Evolutionary conservation across 2,888 invertebrate genomes (phyloP).

Genomic region (Mythimna vitellina): DNA sequence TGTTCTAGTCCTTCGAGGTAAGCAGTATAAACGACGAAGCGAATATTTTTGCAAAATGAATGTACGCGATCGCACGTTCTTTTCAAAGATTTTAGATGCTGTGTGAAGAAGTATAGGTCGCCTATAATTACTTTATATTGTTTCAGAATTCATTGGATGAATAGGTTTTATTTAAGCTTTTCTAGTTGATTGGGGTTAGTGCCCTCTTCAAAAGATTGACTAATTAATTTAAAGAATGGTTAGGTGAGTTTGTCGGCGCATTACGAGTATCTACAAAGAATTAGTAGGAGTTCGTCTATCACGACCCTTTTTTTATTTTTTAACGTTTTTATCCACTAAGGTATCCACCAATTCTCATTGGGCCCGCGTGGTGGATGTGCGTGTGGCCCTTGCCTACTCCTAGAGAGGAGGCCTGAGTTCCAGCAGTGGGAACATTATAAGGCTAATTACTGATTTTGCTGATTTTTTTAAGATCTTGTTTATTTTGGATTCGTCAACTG

Average conservation of each 20-base stretch:
- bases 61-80: not conserved
- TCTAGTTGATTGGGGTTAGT: not conserved
- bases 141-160: not conserved
- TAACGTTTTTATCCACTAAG: not conserved
- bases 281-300: too few species aligned
- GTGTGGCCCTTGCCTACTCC: too few species aligned
- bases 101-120: not conserved
- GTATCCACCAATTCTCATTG: too few species aligned
- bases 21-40: too few species aligned
- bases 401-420: too few species aligned
- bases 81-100: not conserved
- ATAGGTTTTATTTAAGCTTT: not conserved
- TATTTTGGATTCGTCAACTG: too few species aligned
- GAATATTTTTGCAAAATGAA: not conserved
- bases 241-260: not conserved
- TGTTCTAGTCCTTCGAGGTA: too few species aligned
- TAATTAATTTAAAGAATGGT: not conserved
- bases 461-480: too few species aligned
- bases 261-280: not conserved
- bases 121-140: not conserved
- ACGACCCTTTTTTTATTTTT: not conserved
- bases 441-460: too few species aligned
- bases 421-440: too few species aligned
- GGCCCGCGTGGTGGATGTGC: too few species aligned
- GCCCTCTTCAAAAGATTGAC: not conserved